A percentile compares a stretch with the other conserved stretches of the same genome.
Evolutionary conservation across 2,888 invertebrate species (phyloP).

Genomic region (Protonemura montana): DNA sequence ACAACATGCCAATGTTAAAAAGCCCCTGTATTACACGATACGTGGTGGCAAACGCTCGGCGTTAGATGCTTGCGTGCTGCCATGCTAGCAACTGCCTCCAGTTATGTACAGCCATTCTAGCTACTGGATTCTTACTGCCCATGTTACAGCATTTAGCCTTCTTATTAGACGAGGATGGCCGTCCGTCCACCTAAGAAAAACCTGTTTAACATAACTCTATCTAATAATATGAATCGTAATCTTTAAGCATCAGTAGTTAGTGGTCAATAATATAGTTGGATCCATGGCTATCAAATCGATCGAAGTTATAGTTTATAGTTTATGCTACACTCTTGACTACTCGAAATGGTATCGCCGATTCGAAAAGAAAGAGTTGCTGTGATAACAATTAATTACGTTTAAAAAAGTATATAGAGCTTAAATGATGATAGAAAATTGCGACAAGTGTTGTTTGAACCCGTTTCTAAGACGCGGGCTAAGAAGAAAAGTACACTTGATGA

Average conservation of each 20-base stretch:
- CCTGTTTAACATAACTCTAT: slow-evolving; percentile 7
- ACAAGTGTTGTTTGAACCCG: neutral
- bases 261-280: slow-evolving; percentile 7
- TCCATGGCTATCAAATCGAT: neutral
- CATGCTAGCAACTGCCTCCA: neutral
- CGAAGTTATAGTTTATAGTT: neutral
- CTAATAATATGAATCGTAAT: slow-evolving; percentile 12
- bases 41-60: neutral
- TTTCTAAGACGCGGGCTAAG: neutral
- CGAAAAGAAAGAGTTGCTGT: neutral
- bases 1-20: slow-evolving; percentile 12
- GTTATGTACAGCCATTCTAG: neutral
- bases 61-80: neutral
- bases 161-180: slow-evolving; percentile 12
- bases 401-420: neutral
- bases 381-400: neutral
- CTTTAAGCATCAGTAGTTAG: slow-evolving; percentile 12
- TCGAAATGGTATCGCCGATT: neutral
- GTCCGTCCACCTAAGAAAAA: neutral
- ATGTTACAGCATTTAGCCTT: slow-evolving; percentile 2
- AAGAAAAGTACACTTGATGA: neutral
- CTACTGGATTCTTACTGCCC: slow-evolving; percentile 2
- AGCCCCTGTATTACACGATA: slow-evolving; percentile 7
- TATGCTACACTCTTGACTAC: neutral
- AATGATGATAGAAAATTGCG: neutral